These are phyloP conservation scores for Dendronephthya gigantea DNA, from an alignment of 64 coral and sea anemone species.

Conservation along the genomic window DNA sequence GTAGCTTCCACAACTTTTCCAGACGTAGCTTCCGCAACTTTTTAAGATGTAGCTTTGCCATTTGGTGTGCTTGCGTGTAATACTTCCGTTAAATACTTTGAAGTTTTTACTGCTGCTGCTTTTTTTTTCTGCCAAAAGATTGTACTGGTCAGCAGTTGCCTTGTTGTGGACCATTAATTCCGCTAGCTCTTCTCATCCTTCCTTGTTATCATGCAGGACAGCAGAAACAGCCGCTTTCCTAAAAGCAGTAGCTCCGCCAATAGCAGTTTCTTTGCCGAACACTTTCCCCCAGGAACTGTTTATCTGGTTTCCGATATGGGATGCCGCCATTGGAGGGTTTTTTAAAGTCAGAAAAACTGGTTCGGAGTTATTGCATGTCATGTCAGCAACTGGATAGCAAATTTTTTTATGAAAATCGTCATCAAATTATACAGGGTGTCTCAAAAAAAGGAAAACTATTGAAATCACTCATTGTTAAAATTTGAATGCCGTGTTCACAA, in stretches of 20 bases:
- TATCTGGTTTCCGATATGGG: constrained; percentile 32
- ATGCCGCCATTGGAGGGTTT: not conserved
- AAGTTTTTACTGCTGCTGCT: not conserved
- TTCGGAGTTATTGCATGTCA: not conserved
- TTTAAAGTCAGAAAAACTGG: not conserved
- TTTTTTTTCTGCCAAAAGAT: too few relatives aligned
- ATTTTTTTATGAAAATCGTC: constrained; percentile 25
- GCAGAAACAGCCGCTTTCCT: constrained; percentile 27
- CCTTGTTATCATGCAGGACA: constrained; percentile 11
- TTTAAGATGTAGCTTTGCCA: not conserved
- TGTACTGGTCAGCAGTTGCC: too few relatives aligned
- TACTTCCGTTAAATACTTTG: not conserved
- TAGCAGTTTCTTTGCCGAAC: not conserved
- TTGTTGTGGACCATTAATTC: constrained; percentile 36
- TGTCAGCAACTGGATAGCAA: constrained; percentile 19
- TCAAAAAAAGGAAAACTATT: too few relatives aligned
- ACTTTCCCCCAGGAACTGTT: constrained; percentile 41
- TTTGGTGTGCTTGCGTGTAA: not conserved
- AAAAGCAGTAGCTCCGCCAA: constrained; percentile 17
- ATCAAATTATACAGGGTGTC: constrained; percentile 21
- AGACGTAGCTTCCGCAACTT: not conserved
- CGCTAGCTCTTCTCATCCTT: not conserved
- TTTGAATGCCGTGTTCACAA: too few relatives aligned
- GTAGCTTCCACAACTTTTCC: not conserved
- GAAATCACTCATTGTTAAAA: too few relatives aligned